Conservation (phyloP, 2,797 vertebrate species). For the Characodon lateralis region DNA sequence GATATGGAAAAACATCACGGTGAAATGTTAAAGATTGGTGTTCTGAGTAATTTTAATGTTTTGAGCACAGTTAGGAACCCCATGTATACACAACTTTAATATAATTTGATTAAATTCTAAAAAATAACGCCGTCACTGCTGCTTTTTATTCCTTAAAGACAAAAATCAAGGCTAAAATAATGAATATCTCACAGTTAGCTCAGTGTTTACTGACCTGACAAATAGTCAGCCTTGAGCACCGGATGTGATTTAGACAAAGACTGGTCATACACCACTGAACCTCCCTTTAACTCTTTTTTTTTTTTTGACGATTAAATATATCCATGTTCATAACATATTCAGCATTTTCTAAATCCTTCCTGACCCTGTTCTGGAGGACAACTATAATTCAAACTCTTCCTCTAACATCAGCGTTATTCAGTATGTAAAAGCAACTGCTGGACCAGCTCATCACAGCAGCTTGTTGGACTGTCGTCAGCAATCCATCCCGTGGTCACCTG, state of each 20-base stretch:
- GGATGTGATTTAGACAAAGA: slow-evolving; percentile 6
- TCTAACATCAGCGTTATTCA: slow-evolving; percentile 62
- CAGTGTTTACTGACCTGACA: background rate
- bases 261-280: slow-evolving; percentile 6
- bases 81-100: background rate
- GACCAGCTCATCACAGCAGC: slow-evolving; percentile 68
- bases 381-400: slow-evolving; percentile 60
- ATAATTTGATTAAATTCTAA: background rate
- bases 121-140: background rate
- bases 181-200: background rate
- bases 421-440: slow-evolving; percentile 28
- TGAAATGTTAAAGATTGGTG: background rate
- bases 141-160: background rate
- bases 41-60: background rate
- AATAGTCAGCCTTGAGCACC: background rate
- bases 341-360: slow-evolving; percentile 38
- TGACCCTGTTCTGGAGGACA: slow-evolving; percentile 34
- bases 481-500: slow-evolving; percentile 76
- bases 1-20: background rate
- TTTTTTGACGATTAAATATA: slow-evolving; percentile 8
- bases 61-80: background rate
- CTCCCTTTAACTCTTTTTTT: background rate
- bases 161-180: slow-evolving; percentile 3
- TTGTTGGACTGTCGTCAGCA: slow-evolving; percentile 77
- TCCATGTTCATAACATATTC: slow-evolving; percentile 13